These are phyloP conservation scores for Drosophila hydei DNA, from an alignment of 1,140 invertebrate species.

Conservation along the genomic window DNA sequence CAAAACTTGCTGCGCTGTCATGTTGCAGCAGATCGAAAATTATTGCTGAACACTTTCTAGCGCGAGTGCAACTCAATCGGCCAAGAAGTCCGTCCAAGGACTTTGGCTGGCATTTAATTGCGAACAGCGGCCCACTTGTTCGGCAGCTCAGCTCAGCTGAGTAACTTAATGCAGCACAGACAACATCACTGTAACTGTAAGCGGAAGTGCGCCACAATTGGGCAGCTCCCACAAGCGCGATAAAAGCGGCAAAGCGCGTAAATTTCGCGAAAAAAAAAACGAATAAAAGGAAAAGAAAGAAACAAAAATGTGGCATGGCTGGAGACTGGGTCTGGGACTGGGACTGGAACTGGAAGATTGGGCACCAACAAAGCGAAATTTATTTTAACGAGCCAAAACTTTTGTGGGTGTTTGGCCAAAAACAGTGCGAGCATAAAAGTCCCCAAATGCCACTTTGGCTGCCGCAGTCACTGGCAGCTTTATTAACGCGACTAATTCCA, in stretches of 20 bases:
- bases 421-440: constrained; percentile 47
- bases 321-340: neutral
- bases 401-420: constrained; percentile 46
- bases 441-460: constrained; percentile 72
- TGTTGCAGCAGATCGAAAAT: constrained; percentile 37
- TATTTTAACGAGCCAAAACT: constrained; percentile 78
- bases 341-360: neutral
- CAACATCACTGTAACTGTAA: neutral
- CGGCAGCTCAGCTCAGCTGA: neutral
- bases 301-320: neutral
- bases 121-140: constrained; percentile 21
- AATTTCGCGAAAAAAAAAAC: constrained; percentile 38
- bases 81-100: constrained; percentile 19
- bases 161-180: neutral
- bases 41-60: constrained; percentile 41
- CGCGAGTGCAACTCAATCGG: constrained; percentile 64
- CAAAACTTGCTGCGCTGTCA: constrained; percentile 23
- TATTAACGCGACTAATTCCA: constrained; percentile 75
- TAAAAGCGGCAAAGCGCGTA: constrained; percentile 43
- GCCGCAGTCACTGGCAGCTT: constrained; percentile 64
- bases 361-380: constrained; percentile 54
- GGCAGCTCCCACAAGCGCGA: constrained; percentile 8
- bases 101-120: constrained; percentile 32
- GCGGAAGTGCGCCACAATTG: neutral
- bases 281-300: neutral